Evolutionary conservation across 2,888 invertebrate genomes (phyloP), one percentile per base, ranked within the genome.

Genomic region (Monochamus alternatus): DNA sequence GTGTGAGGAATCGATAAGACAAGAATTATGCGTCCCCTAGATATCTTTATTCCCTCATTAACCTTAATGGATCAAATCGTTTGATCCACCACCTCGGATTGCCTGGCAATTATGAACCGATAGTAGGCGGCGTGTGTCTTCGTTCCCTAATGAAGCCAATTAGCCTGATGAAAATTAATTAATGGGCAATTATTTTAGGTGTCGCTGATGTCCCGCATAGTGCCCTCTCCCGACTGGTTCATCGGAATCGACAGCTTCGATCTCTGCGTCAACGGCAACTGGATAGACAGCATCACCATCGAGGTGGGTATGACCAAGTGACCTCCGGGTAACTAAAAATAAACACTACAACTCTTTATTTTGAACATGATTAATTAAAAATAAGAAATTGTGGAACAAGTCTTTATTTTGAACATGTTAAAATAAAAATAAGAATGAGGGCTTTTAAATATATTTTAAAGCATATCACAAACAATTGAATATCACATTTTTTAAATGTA

Each of bases 221-320:
- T 97, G 76, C 98, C 98, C 22, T 97, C 97, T 22, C 97, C 97
- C 2, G 97, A 98, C 89, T 98, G 98, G 97, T 97, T 97, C 89
- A 93, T 96, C 73, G 98, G 98, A 70, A 93, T 98, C 65, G 97
- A 97, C 89, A 95, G 96, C 84, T 95, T 97, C 86, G 94, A 97
- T 89, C 93, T 98, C 2, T 98, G 98, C 89, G 94, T 95, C 71
- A 95, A 96, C 84, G 97, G 96, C 31, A 95, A 96, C 86, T 98
- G 98, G 97, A 91, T 97, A 81, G 96, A 96, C 88, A 95, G 95
- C 80, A 94, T 97, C 75, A 96, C 95, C 70, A 93, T 98, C 78
- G 96, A 98, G 92, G 95, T 95, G 90, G 89, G 87, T 83, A 60
- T n/a, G 31, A 7, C 1, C 1, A 38, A 38, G 5, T 38, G 38